phyloP scores from a whole-genome alignment of 2,113 vertebrate species.

The Aldabrachelys gigantea region DNA sequence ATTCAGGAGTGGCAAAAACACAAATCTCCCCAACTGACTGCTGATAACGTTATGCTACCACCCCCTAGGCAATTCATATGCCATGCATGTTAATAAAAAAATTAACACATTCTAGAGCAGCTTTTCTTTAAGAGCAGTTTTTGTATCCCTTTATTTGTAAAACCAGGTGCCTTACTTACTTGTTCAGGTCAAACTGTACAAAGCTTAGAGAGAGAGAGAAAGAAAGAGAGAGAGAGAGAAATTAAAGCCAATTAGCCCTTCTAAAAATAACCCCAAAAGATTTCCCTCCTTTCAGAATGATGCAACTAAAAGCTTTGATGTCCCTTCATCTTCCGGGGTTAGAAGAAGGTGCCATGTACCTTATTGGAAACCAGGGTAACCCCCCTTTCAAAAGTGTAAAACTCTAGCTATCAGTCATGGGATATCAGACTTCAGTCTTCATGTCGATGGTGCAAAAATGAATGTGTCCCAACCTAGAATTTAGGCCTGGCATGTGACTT shows the following conservation, averaged over 20 bases:
- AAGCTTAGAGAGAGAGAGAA: neutral
- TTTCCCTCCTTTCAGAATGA: constrained; percentile 49
- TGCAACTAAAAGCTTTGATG: constrained; percentile 50
- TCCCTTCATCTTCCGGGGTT: constrained; percentile 37
- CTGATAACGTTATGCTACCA: constrained; percentile 35
- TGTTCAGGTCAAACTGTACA: constrained; percentile 57
- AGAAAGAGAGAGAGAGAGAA: neutral
- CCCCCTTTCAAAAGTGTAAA: neutral
- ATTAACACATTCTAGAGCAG: neutral
- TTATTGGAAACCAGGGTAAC: neutral
- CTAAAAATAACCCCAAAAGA: constrained; percentile 69
- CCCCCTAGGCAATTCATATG: constrained; percentile 47
- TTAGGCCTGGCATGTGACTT: neutral
- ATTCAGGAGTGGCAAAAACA: neutral
- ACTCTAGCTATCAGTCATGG: neutral
- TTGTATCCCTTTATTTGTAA: constrained; percentile 63
- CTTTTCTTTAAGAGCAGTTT: constrained; percentile 46
- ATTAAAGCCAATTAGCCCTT: constrained; percentile 71
- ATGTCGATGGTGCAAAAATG: neutral
- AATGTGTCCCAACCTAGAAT: neutral
- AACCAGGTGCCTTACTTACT: constrained; percentile 64
- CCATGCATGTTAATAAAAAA: neutral
- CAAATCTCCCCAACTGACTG: constrained; percentile 48
- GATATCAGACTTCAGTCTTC: neutral
- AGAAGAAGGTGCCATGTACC: neutral